These are phyloP conservation scores for Sialia sialis DNA, from an alignment of 2,113 vertebrate genomes.

Conservation along the genomic window DNA sequence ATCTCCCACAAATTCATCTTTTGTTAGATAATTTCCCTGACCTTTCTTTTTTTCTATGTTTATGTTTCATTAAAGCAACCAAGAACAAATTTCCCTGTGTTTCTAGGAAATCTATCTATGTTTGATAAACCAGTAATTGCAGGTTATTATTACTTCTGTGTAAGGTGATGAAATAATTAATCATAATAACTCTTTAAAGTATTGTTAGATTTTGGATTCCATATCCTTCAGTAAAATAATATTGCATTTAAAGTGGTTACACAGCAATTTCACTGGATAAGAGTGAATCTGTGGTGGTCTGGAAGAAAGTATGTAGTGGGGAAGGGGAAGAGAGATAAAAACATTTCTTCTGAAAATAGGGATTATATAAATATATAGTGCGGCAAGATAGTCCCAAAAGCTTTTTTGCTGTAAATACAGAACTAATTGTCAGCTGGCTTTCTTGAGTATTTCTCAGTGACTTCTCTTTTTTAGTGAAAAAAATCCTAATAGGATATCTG, in stretches of 20 bases:
- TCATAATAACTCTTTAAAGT: background rate
- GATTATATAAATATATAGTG: background rate
- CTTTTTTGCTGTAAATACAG: background rate
- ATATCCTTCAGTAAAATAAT: background rate
- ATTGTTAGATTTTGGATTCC: background rate
- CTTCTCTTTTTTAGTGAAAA: background rate
- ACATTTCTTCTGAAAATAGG: background rate
- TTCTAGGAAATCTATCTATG: background rate
- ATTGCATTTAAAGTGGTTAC: background rate
- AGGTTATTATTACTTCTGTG: background rate
- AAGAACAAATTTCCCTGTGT: background rate
- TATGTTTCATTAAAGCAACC: background rate
- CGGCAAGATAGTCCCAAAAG: background rate
- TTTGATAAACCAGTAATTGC: background rate
- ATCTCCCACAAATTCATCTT: background rate
- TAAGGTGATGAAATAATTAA: background rate
- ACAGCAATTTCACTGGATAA: background rate
- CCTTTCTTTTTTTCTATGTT: background rate
- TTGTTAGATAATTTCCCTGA: background rate
- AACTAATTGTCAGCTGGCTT: background rate
- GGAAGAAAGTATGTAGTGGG: rapidly evolving
- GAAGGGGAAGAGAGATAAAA: background rate
- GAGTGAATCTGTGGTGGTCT: background rate
- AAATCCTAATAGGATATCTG: background rate
- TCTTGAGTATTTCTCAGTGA: background rate